Base-by-base conservation (phyloP, 2,113 vertebrate species). In the Hippocampus comes region DNA sequence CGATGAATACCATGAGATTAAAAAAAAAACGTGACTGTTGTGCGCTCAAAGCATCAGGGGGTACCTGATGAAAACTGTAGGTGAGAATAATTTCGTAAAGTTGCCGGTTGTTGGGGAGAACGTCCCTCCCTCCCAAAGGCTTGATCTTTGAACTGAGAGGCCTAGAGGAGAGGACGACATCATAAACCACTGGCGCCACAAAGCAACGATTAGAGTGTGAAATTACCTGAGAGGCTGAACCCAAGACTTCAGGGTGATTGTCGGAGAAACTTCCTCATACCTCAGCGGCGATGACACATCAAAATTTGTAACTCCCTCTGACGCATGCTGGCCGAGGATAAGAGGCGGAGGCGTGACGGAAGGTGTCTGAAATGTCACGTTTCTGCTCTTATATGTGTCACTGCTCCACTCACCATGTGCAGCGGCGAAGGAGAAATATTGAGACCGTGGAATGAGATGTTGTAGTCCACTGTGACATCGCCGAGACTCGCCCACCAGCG, bases 401-500 rank as follows among this genome's bases (percentile, higher is more conserved):
- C 10, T 46, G 12, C 17, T 55, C 30, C 65, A 93, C 95, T 96
- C 89, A 98, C 96, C 82, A 99, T 95, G 80, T 97, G 96, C 78
- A 99, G 81, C 4, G 96, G 95, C 69, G 93, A 93, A n/a, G 96
- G 91, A 63, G 89, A 93, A 71, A 93, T 94, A 67, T 85, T 83
- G 30, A 99, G 93, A 7, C 97, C 97, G 55, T 97, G 97, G 84
- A 99, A 99, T 5, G 95, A 95, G 89, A 99, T 82, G 20, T 87
- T 94, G 84, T 99, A 99, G 81, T 96, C 95, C 76, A 99, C 94
- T 4, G 90, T 94, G 81, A 99, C 97, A 3, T 98, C 96, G 0
- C 95, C 97, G 65, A 99, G 91, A 86, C 96, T 99, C 60, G 97
- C 97, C 97, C 97, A 99, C 97, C 97, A 99, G 5, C 97, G 96